Evolutionary conservation across 2,888 invertebrate genomes (phyloP).

Genomic region (Orthosia gracilis): DNA sequence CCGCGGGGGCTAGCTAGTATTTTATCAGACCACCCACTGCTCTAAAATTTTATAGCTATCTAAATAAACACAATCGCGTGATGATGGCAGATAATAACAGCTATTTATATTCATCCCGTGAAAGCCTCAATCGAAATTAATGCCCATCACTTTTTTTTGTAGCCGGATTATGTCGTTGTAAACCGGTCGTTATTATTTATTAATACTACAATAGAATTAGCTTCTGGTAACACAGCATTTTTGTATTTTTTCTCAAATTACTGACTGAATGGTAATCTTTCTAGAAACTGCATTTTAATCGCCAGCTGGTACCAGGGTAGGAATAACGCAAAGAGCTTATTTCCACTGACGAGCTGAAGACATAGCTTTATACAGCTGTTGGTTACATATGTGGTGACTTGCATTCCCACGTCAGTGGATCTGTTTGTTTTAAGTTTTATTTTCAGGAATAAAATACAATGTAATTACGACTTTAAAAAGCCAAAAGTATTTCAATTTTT

Average conservation of each 20-base stretch:
- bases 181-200: constrained; percentile 35
- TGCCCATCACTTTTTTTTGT: constrained; percentile 48
- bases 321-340: constrained; percentile 7
- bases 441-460: background rate
- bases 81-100: constrained; percentile 74
- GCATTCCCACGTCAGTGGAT: background rate
- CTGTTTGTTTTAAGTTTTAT: background rate
- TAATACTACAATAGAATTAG: constrained; percentile 35
- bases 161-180: constrained; percentile 30
- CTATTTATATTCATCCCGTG: constrained; percentile 71
- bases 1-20: no score
- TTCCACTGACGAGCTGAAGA: background rate
- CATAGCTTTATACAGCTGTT: background rate
- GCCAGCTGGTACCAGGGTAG: background rate
- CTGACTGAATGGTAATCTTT: background rate
- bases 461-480: no score
- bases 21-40: constrained; percentile 45
- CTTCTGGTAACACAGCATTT: constrained; percentile 5
- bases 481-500: no score
- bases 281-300: background rate
- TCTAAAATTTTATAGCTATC: constrained; percentile 59
- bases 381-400: background rate
- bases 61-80: constrained; percentile 70
- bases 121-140: constrained; percentile 64
- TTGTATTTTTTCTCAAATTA: background rate